phyloP scores from a whole-genome alignment of 2,797 vertebrate species.

The Sus cebifrons region DNA sequence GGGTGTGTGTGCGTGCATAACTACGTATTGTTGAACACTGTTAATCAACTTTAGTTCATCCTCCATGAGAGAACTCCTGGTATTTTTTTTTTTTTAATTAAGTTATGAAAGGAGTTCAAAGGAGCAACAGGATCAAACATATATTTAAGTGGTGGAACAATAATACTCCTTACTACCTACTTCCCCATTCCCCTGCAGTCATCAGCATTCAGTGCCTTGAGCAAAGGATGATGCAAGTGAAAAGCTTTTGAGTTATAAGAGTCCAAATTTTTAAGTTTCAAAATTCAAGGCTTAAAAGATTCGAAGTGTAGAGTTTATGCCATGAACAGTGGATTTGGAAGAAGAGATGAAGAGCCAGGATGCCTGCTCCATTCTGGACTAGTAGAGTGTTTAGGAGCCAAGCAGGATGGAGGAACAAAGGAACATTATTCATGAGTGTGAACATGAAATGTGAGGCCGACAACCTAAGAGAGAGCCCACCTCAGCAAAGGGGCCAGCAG shows the following conservation, averaged over 20 bases:
- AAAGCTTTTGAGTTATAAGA: conserved; percentile 30
- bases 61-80: too few relatives aligned
- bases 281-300: not conserved
- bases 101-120: not conserved
- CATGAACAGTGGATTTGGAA: not conserved
- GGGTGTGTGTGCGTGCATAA: not conserved
- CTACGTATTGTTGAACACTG: not conserved
- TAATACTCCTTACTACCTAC: not conserved
- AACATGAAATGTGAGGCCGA: not conserved
- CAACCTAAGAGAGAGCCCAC: not conserved
- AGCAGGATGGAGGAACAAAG: not conserved
- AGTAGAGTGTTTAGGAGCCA: not conserved
- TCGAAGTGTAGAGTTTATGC: not conserved
- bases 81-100: conserved; percentile 15
- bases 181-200: too few relatives aligned
- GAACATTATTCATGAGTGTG: not conserved
- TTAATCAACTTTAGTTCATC: conserved; percentile 48
- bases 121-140: not conserved
- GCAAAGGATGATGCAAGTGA: not conserved
- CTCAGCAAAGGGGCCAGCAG: not conserved
- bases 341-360: not conserved
- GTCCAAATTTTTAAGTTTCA: not conserved
- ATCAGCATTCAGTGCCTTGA: not conserved
- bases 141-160: not conserved
- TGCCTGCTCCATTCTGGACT: not conserved